These are phyloP conservation scores for Cygnus buccinator DNA, from an alignment of 2,113 vertebrate genomes.

Conservation along the genomic window DNA sequence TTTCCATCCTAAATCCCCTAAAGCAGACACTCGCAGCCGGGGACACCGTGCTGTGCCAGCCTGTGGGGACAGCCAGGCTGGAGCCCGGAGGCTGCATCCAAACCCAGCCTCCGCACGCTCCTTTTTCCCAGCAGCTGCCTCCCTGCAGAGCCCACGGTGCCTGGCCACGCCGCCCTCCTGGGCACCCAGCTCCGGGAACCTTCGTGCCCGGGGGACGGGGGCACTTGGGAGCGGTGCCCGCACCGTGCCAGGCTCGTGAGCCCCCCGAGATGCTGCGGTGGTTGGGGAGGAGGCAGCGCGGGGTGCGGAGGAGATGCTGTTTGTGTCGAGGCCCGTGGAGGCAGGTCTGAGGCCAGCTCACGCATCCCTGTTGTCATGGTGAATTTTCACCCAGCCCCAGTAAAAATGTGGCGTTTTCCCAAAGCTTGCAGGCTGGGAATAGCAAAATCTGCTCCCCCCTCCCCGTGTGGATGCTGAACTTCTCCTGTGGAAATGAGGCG, in stretches of 20 bases:
- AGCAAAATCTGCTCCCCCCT: not conserved
- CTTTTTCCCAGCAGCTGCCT: not conserved
- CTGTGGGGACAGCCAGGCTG: not conserved
- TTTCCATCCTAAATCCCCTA: not conserved
- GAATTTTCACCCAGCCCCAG: slow-evolving; percentile 58
- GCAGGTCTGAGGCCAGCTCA: slow-evolving; percentile 45
- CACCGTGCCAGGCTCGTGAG: not conserved
- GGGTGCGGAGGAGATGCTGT: not conserved
- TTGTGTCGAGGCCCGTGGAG: not conserved
- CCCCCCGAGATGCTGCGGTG: not conserved
- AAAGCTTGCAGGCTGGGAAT: not conserved
- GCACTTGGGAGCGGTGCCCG: not conserved
- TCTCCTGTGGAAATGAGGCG: not conserved
- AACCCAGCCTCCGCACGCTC: not conserved
- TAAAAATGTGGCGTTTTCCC: not conserved
- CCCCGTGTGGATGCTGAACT: not conserved
- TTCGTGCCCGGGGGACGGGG: not conserved
- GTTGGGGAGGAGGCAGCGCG: not conserved
- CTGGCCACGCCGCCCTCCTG: too few relatives aligned
- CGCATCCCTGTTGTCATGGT: slow-evolving; percentile 68
- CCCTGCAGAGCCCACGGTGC: not conserved
- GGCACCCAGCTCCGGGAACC: not conserved
- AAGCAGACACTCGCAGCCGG: rapidly evolving
- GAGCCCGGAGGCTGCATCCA: not conserved
- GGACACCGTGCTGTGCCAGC: not conserved